Percentiles rank a stretch among this genome's conserved stretches.
Conservation (phyloP, 2,113 vertebrate genomes). For the Centropristis striata region DNA sequence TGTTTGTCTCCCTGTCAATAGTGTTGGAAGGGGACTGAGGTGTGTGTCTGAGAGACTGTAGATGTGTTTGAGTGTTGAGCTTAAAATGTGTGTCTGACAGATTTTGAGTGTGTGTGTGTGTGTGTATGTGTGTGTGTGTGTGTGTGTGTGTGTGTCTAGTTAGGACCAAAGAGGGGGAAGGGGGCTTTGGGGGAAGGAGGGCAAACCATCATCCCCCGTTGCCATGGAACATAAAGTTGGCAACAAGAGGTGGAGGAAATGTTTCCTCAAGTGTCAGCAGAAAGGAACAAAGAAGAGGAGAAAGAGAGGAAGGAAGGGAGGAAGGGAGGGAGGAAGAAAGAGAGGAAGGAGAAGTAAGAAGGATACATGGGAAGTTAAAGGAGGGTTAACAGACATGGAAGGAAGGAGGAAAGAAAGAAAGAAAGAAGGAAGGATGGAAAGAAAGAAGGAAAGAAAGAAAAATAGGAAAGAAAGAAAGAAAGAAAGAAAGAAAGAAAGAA, state of each 20-base stretch:
- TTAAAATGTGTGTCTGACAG: constrained; percentile 34
- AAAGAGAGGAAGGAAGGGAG: constrained; percentile 3
- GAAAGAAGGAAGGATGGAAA: no score
- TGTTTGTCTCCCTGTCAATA: constrained; percentile 76
- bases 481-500: no score
- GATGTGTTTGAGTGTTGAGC: constrained; percentile 30
- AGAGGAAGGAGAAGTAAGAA: background rate
- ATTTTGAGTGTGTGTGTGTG: constrained; percentile 23
- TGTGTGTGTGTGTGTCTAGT: constrained; percentile 18
- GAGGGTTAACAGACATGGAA: background rate
- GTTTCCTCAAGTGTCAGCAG: constrained; percentile 64
- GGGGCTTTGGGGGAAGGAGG: constrained; percentile 42
- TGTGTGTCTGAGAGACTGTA: constrained; percentile 16
- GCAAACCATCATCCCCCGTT: constrained; percentile 62
- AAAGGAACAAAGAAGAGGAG: constrained; percentile 47
- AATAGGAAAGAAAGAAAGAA: no score
- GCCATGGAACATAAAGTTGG: constrained; percentile 75
- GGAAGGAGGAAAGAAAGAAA: no score
- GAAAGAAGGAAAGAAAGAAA: no score
- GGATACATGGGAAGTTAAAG: background rate
- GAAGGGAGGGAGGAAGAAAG: background rate
- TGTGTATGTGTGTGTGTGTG: background rate
- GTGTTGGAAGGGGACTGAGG: constrained; percentile 58
- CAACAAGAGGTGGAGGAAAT: constrained; percentile 51
- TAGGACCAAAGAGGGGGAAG: constrained; percentile 16